Evolutionary conservation across 1,140 invertebrate genomes (phyloP).

Genomic region (Drosophila pandora): DNA sequence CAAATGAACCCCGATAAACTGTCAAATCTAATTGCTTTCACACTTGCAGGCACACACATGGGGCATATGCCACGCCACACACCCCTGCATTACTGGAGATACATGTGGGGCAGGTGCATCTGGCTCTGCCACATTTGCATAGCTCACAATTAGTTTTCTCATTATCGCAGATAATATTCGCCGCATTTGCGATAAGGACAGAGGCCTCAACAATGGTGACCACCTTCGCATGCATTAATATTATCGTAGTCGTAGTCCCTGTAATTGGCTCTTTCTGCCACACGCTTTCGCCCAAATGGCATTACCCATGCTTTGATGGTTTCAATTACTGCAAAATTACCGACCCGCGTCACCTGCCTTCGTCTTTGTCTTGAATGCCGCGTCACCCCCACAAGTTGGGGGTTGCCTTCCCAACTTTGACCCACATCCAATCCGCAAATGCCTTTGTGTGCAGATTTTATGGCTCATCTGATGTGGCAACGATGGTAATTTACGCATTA

Average conservation of each 20-base stretch:
- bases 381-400: neutral
- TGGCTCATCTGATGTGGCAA: conserved; percentile 55
- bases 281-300: conserved; percentile 38
- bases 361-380: conserved; percentile 3
- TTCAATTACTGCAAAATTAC: conserved; percentile 73
- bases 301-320: conserved; percentile 68
- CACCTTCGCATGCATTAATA: conserved; percentile 54
- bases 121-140: conserved; percentile 67
- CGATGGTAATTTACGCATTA: conserved; percentile 49
- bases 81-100: neutral
- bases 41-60: conserved; percentile 45
- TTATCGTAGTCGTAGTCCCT: conserved; percentile 39
- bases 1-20: conserved; percentile 68
- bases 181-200: conserved; percentile 68
- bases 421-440: conserved; percentile 41
- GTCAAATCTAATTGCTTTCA: conserved; percentile 75
- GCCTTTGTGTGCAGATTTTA: conserved; percentile 66
- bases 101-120: conserved; percentile 17
- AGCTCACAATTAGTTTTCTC: conserved; percentile 78
- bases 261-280: conserved; percentile 40
- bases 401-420: conserved; percentile 22
- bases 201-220: conserved; percentile 50
- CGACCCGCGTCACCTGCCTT: conserved; percentile 33
- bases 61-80: conserved; percentile 6
- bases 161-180: conserved; percentile 81